Base-by-base conservation (phyloP, 2,797 vertebrate genomes). In the Bufotes viridis region DNA sequence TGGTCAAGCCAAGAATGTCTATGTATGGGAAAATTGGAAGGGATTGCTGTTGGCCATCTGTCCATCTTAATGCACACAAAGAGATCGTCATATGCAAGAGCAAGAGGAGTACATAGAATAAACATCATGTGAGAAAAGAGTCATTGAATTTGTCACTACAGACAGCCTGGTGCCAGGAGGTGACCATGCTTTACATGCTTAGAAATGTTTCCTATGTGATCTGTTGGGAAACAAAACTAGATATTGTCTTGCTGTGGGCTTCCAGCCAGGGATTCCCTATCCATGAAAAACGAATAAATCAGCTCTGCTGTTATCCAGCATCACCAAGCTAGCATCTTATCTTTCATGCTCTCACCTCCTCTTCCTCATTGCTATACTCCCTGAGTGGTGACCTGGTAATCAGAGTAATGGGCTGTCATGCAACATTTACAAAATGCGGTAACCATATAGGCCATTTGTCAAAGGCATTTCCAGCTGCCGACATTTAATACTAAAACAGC, bases 211-310 rank as follows among this genome's bases (percentile, higher is more conserved):
- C 51, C 80, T 86, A 55, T 0, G 26, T 24, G 81, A 79, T 87
- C 18, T 15, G 88, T 57, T 90, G 24, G 49, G 87, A 82, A 85
- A 93, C 91, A 90, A 88, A 90, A 1, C 90, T 0, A 13, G 90
- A 87, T 86, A 90, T 85, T 92, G 91, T 86, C 88, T 26, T 0
- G 8, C 0, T 7, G 11, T 0, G 78, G 92, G 91, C 69, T 51
- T 17, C 4, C 51, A 90, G 93, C 91, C 92, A 89, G 53, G 49
- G 72, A 81, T 61, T 0, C 0, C 88, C 78, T 92, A 63, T 91
- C 88, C 93, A 94, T 92, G 94, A 93, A 88, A 92, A 95, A 92
- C 94, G 78, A 69, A 93, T 60, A 22, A 91, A 92, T 90, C 90
- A 90, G 92, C 91, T 75, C 72, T 92, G 91, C 90, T 90, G 91